These are phyloP conservation scores for Danio choprae DNA, from an alignment of 2,797 vertebrate genomes.

Conservation along the genomic window DNA sequence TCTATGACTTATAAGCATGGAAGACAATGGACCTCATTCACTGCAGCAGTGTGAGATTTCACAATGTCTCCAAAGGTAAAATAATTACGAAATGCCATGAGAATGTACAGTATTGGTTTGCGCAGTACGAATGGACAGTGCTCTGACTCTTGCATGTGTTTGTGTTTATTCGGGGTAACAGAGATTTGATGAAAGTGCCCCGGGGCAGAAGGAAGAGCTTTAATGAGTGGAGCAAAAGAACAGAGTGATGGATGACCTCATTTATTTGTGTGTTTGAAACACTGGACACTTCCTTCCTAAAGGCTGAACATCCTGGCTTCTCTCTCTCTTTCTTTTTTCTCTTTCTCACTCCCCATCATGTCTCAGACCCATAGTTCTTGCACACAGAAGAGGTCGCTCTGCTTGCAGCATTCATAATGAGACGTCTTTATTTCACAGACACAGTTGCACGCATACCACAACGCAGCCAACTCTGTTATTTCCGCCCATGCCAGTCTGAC, in stretches of 20 bases:
- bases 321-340: conserved; percentile 30
- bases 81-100: neutral
- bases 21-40: too few relatives aligned
- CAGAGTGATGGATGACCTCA: conserved; percentile 66
- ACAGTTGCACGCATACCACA: conserved; percentile 31
- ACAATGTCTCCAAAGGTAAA: neutral
- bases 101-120: conserved; percentile 46
- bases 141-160: conserved; percentile 6
- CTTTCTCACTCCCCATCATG: conserved; percentile 36
- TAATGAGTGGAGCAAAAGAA: conserved; percentile 16
- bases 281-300: conserved; percentile 62
- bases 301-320: conserved; percentile 63
- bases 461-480: conserved; percentile 12
- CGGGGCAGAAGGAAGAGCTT: conserved; percentile 3
- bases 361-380: conserved; percentile 19
- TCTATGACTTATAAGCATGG: conserved; percentile 57
- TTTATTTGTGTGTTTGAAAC: conserved; percentile 64
- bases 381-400: neutral
- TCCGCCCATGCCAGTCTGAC: conserved; percentile 8
- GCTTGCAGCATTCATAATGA: conserved; percentile 17
- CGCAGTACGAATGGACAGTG: conserved; percentile 61
- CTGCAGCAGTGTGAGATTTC: conserved; percentile 43
- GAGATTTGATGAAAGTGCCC: conserved; percentile 20
- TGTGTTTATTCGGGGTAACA: conserved; percentile 55
- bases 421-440: conserved; percentile 27